These are phyloP conservation scores for Eptesicus fuscus DNA, from an alignment of 2,113 vertebrate species.

Conservation along the genomic window DNA sequence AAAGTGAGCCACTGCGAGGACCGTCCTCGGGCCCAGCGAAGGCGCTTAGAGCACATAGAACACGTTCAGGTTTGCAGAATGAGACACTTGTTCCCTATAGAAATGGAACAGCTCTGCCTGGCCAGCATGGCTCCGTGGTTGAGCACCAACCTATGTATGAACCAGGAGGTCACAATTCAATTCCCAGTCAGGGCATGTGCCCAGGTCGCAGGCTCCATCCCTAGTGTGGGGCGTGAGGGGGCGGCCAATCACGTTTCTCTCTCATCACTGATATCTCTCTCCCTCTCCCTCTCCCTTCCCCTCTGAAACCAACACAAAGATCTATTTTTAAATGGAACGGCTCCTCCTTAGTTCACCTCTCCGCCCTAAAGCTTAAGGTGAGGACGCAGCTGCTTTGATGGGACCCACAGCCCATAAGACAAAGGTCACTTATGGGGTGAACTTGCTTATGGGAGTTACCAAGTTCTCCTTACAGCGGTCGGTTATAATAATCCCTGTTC, in stretches of 20 bases:
- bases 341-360: neutral
- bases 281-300: too few species aligned
- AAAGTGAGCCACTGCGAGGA: neutral
- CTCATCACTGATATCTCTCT: too few species aligned
- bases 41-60: rapidly evolving
- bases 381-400: neutral
- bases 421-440: neutral
- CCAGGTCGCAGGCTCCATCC: too few species aligned
- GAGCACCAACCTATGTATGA: too few species aligned
- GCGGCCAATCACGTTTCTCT: too few species aligned
- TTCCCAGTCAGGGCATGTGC: too few species aligned
- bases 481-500: neutral
- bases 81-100: neutral
- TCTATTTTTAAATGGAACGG: too few species aligned
- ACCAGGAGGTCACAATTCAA: too few species aligned
- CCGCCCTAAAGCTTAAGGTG: rapidly evolving
- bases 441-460: rapidly evolving
- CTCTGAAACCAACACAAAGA: too few species aligned
- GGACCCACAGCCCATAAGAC: neutral
- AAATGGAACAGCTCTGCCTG: too few species aligned
- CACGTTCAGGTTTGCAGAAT: neutral
- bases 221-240: too few species aligned
- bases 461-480: neutral
- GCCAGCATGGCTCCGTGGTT: too few species aligned
- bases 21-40: neutral